A percentile compares a stretch with the other conserved stretches of the same genome.
Conservation (phyloP, 2,113 vertebrate species). For the Sylvietta virens region DNA sequence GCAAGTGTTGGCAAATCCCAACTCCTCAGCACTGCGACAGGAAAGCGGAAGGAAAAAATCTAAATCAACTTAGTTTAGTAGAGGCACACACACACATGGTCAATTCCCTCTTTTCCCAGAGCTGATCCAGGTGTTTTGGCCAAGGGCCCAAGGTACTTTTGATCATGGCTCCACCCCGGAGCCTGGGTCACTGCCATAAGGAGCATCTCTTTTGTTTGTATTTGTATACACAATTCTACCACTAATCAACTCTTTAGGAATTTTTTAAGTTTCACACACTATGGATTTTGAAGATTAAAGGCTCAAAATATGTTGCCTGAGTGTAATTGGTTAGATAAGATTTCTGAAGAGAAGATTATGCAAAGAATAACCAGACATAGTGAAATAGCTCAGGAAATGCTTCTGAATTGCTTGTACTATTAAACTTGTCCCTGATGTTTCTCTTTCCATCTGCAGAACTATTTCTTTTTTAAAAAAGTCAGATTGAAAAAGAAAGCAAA, state of each 20-base stretch:
- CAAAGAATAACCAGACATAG: neutral
- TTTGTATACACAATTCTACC: neutral
- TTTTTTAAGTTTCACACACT: neutral
- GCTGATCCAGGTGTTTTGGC: neutral
- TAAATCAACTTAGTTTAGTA: neutral
- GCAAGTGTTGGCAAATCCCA: neutral
- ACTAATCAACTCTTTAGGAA: neutral
- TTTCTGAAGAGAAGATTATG: constrained; percentile 25
- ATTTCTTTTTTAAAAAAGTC: neutral
- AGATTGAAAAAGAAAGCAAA: constrained; percentile 11
- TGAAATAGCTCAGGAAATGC: constrained; percentile 27
- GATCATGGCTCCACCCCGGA: neutral
- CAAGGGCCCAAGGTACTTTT: neutral
- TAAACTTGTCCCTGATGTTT: neutral
- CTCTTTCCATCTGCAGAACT: neutral
- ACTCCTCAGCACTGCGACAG: rapidly evolving
- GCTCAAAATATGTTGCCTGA: neutral
- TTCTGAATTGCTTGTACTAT: neutral
- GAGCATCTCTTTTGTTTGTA: neutral
- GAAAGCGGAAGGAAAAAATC: neutral
- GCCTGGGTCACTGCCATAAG: neutral
- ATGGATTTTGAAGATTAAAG: constrained; percentile 40
- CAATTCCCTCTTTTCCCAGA: neutral
- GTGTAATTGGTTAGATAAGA: constrained; percentile 28
- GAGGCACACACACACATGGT: neutral